Conservation (phyloP, 2,113 vertebrate genomes). For the Suncus etruscus region DNA sequence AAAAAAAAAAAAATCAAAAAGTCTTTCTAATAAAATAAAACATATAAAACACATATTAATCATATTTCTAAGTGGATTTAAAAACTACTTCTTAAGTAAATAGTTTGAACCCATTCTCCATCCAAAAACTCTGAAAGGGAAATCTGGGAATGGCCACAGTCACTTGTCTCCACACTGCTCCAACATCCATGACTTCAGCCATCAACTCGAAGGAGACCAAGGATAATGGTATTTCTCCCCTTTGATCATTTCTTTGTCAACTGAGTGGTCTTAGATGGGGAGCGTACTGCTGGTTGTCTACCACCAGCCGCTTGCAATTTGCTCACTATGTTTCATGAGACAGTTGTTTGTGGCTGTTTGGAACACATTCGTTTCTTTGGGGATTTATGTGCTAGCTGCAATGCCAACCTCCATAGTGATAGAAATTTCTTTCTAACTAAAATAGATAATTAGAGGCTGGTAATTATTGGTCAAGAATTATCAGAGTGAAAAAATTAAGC, state of each 20-base stretch:
- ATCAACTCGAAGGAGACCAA: slow-evolving; percentile 83
- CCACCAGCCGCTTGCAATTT: slow-evolving; percentile 89
- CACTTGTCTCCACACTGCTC: neutral
- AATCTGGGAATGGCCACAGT: neutral
- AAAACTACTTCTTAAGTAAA: slow-evolving; percentile 38
- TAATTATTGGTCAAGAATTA: slow-evolving; percentile 93
- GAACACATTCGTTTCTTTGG: slow-evolving; percentile 90
- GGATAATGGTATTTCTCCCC: slow-evolving; percentile 82
- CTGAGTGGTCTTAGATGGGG: slow-evolving; percentile 86
- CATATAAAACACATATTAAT: neutral
- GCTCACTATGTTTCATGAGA: slow-evolving; percentile 90
- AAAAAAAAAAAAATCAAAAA: neutral
- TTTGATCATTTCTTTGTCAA: slow-evolving; percentile 89
- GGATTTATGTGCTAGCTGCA: slow-evolving; percentile 88
- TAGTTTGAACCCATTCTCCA: neutral
- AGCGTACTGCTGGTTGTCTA: slow-evolving; percentile 87
- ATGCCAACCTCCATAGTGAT: slow-evolving; percentile 89
- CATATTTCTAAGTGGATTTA: neutral
- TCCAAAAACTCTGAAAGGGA: neutral
- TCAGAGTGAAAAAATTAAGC: slow-evolving; percentile 92
- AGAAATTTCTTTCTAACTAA: slow-evolving; percentile 90
- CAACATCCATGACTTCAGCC: slow-evolving; percentile 61
- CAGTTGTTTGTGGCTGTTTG: slow-evolving; percentile 91
- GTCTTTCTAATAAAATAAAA: slow-evolving; percentile 12
- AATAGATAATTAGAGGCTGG: slow-evolving; percentile 91